phyloP scores from a whole-genome alignment of 2,797 vertebrate genomes.

The Gambusia yucatana region DNA sequence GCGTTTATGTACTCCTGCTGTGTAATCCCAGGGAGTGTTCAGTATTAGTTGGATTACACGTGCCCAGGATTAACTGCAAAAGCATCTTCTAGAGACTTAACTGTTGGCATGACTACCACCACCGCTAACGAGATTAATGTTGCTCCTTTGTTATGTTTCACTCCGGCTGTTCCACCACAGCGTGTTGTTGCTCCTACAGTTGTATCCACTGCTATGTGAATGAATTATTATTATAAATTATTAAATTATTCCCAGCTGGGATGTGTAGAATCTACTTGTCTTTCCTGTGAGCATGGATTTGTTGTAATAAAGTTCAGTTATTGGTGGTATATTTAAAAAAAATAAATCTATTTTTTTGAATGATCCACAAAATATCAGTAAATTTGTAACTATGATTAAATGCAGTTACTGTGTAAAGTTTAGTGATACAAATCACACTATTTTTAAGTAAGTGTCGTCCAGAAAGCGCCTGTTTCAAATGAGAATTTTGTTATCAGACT shows the following conservation, averaged over 20 bases:
- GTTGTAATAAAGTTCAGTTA: too few relatives aligned
- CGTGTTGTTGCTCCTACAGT: background rate
- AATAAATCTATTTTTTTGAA: too few relatives aligned
- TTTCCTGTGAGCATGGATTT: background rate
- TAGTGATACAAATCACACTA: too few relatives aligned
- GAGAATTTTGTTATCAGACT: too few relatives aligned
- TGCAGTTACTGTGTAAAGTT: too few relatives aligned
- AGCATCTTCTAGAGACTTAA: constrained; percentile 57
- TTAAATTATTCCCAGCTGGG: background rate
- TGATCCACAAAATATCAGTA: background rate
- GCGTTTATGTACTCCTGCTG: background rate
- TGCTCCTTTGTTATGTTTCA: constrained; percentile 12
- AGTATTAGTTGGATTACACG: constrained; percentile 67
- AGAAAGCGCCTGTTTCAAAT: too few relatives aligned
- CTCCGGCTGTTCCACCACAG: background rate
- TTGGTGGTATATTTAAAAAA: too few relatives aligned
- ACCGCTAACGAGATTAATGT: background rate
- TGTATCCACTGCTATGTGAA: background rate
- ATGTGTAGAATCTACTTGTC: background rate
- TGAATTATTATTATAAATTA: background rate
- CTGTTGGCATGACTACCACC: background rate
- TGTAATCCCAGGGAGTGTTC: constrained; percentile 9
- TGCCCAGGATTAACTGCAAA: constrained; percentile 49
- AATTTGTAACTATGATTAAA: too few relatives aligned
- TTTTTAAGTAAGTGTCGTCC: too few relatives aligned